These are phyloP conservation scores for Casuarius casuarius DNA, from an alignment of 2,113 vertebrate species.

Conservation along the genomic window DNA sequence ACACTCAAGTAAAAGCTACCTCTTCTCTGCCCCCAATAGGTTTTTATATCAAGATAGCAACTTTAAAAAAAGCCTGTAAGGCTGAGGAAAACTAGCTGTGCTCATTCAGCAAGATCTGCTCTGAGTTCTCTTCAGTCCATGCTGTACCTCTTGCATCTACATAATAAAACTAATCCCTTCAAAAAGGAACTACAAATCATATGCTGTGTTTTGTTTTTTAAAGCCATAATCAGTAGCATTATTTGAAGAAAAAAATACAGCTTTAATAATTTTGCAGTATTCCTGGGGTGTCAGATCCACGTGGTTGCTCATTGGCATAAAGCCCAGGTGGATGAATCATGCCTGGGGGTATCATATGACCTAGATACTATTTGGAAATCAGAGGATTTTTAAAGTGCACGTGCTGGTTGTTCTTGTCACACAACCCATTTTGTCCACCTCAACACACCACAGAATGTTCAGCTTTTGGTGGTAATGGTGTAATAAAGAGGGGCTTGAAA, in stretches of 20 bases:
- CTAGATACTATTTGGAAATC: conserved; percentile 39
- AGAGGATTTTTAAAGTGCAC: conserved; percentile 1
- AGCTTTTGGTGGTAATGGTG: not conserved
- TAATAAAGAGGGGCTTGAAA: not conserved
- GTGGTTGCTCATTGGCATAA: conserved; percentile 33
- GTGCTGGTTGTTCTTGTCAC: not conserved
- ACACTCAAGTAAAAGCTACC: not conserved
- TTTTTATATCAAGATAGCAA: not conserved
- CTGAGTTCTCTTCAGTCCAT: not conserved
- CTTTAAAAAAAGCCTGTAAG: not conserved
- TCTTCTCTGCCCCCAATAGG: not conserved
- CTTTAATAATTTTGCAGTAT: conserved; percentile 6
- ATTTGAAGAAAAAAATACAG: not conserved
- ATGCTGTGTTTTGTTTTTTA: not conserved
- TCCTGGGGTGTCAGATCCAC: not conserved
- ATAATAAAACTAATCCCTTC: not conserved
- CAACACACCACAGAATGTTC: not conserved
- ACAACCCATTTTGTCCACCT: not conserved
- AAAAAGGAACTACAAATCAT: not conserved
- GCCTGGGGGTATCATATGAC: conserved; percentile 43
- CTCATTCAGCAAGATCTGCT: not conserved
- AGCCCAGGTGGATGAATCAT: conserved; percentile 62
- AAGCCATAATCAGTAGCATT: not conserved
- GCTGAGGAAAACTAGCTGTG: not conserved
- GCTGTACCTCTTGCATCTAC: not conserved